These are phyloP conservation scores for Acanthochromis polyacanthus DNA, from an alignment of 2,113 vertebrate genomes.

Conservation along the genomic window DNA sequence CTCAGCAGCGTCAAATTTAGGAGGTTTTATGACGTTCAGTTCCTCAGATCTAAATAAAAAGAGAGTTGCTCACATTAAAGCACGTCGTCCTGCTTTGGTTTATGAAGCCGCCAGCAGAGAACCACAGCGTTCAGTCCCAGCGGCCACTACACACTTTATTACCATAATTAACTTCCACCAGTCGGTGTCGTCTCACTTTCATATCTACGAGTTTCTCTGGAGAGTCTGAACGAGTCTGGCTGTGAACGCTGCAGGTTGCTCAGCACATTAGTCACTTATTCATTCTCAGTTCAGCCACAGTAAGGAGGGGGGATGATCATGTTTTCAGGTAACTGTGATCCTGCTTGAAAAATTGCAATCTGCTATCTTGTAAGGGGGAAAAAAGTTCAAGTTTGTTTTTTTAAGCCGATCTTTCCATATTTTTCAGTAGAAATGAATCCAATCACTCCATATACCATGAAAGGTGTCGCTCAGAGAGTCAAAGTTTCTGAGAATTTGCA, in stretches of 20 bases:
- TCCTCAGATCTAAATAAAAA: background rate
- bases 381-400: background rate
- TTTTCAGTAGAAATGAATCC: no score
- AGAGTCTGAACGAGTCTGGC: slow-evolving; percentile 48
- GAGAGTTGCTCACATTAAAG: background rate
- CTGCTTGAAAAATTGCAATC: background rate
- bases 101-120: slow-evolving; percentile 9
- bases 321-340: slow-evolving; percentile 7
- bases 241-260: slow-evolving; percentile 25
- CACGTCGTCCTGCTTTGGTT: slow-evolving; percentile 10
- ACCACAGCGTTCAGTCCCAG: slow-evolving; percentile 38
- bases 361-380: background rate
- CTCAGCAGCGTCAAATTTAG: background rate
- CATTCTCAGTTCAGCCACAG: slow-evolving; percentile 10
- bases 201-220: slow-evolving; percentile 66
- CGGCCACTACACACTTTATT: slow-evolving; percentile 62
- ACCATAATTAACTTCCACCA: slow-evolving; percentile 74
- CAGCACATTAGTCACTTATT: slow-evolving; percentile 31
- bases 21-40: background rate
- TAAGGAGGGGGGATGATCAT: background rate
- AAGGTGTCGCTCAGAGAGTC: no score
- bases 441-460: no score
- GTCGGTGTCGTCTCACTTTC: slow-evolving; percentile 68
- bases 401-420: background rate
- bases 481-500: no score